Evolutionary conservation across 2,888 invertebrate species (phyloP).

Genomic region (Cylindroiulus punctatus): DNA sequence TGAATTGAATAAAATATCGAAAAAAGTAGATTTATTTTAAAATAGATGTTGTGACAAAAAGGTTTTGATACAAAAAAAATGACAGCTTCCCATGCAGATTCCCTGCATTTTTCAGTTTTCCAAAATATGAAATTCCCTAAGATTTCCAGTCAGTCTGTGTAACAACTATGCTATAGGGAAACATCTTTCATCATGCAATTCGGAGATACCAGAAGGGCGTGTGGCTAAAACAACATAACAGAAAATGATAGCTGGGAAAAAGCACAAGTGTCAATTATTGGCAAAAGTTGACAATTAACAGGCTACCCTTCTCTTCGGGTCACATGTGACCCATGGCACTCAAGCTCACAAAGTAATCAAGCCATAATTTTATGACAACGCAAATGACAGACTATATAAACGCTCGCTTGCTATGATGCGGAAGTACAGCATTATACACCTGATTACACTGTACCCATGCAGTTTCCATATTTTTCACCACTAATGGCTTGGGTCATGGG

Average conservation of each 20-base stretch:
- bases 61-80: no score
- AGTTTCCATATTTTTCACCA: background rate
- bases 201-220: background rate
- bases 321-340: background rate
- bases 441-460: background rate
- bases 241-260: background rate
- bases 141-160: no score
- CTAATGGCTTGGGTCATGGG: background rate
- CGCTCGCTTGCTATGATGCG: background rate
- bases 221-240: background rate
- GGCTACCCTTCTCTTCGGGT: background rate
- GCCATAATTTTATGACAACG: background rate
- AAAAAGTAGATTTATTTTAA: no score
- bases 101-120: no score
- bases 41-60: no score
- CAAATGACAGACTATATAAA: background rate
- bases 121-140: no score
- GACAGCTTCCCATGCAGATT: no score
- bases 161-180: background rate
- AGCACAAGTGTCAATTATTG: constrained; percentile 4
- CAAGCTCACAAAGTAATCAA: background rate
- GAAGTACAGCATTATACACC: background rate
- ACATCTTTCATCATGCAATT: background rate
- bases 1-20: no score
- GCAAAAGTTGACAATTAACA: background rate